These are phyloP conservation scores for Fundulus diaphanus DNA, from an alignment of 2,797 vertebrate genomes.

Conservation along the genomic window DNA sequence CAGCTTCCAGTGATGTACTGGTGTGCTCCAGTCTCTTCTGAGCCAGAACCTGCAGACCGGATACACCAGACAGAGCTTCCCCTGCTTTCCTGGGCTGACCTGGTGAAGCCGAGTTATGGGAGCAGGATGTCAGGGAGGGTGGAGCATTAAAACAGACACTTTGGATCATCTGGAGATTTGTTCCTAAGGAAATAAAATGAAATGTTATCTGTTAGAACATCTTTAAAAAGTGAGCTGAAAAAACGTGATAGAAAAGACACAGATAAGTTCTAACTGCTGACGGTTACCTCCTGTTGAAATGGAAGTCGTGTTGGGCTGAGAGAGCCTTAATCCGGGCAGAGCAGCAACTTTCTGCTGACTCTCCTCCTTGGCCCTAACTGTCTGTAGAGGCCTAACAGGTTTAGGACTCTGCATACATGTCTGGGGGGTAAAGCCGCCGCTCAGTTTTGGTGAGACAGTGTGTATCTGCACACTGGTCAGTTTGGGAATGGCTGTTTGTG, in stretches of 20 bases:
- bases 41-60: slow-evolving; percentile 59
- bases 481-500: slow-evolving; percentile 62
- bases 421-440: slow-evolving; percentile 27
- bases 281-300: slow-evolving; percentile 48
- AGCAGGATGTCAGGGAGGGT: slow-evolving; percentile 38
- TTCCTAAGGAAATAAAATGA: slow-evolving; percentile 6
- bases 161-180: slow-evolving; percentile 49
- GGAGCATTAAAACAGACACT: slow-evolving; percentile 56
- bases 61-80: slow-evolving; percentile 10
- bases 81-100: slow-evolving; percentile 24
- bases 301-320: neutral
- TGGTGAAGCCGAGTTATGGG: neutral
- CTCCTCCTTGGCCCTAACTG: slow-evolving; percentile 10
- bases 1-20: slow-evolving; percentile 85
- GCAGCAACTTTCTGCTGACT: slow-evolving; percentile 39
- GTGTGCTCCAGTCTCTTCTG: slow-evolving; percentile 88
- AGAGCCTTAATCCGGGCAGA: slow-evolving; percentile 4
- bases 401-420: slow-evolving; percentile 21
- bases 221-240: too few species aligned
- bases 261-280: too few species aligned
- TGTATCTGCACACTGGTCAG: slow-evolving; percentile 63
- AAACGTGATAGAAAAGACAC: neutral
- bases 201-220: neutral
- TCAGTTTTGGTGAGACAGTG: slow-evolving; percentile 43
- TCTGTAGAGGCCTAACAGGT: slow-evolving; percentile 11